Evolutionary conservation across 2,797 vertebrate species (phyloP), one percentile per base, ranked within the genome.

Genomic region (Acipenser transmontanus): DNA sequence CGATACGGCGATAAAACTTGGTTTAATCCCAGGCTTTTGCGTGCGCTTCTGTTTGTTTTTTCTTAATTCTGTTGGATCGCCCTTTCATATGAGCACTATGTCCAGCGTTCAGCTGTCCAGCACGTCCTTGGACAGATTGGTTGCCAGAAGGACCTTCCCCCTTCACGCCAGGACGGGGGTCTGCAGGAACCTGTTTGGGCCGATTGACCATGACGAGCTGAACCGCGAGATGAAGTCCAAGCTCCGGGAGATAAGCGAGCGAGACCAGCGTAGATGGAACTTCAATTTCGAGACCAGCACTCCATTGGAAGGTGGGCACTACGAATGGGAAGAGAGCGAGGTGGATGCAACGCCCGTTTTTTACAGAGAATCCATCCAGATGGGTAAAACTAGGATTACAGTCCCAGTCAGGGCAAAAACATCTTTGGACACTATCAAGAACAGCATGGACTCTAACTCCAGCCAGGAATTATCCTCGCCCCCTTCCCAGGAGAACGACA

Each of bases 141-240:
- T 70, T 1, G 74, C 76, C 49, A 68, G 77, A 66, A 79, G 79
- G 67, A 79, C 76, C 52, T 78, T 79, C 54, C 80, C 80, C 1
- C 71, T 73, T 20, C 71, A 79, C 17, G 78, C 72, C 62, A 82
- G 85, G 67, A 81, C 83, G 20, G 82, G 88, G 20, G 93, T 86
- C 1, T 90, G 94, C 75, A 85, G 94, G 76, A 91, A 76, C 61
- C 88, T 97, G n/a, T 96, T 95, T 63, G 95, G 94, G 71, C 88
- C 93, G 0, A 91, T 93, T 71, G 93, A 94, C 74, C 92, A 93
- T 65, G 91, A 92, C 50, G 87, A 93, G 81, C 84, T 96, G 78
- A 81, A 81, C 63, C 81, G 84, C 12, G 94, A 96, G 59, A 72
- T 95, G 76, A 78, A 75, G 73, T 77, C 47, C 68, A 83, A 79